A percentile compares a stretch with the other conserved stretches of the same genome.
Conservation (phyloP, 1,140 invertebrate species). For the Caenorhabditis tropicalis region DNA sequence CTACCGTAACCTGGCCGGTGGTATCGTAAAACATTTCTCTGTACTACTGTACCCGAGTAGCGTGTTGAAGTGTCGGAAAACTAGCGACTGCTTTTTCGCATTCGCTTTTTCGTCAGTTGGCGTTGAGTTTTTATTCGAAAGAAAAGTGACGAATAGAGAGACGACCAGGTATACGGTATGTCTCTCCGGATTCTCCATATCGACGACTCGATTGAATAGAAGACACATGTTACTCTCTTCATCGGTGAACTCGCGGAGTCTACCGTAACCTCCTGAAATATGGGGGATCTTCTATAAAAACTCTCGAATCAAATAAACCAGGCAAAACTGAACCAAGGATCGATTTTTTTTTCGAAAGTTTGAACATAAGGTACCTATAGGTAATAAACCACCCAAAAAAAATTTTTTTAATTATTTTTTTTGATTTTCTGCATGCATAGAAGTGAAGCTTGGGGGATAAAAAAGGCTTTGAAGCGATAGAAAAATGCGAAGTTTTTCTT, state of each 20-base stretch:
- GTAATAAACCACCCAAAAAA: not conserved
- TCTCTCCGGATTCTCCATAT: constrained; percentile 90
- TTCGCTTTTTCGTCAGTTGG: constrained; percentile 59
- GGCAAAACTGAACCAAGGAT: not conserved
- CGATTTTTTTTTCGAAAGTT: too few relatives aligned
- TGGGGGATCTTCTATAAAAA: not conserved
- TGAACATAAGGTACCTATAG: not conserved
- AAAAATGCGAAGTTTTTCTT: not conserved
- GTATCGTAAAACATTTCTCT: constrained; percentile 87
- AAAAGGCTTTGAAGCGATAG: not conserved
- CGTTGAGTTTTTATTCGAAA: constrained; percentile 75
- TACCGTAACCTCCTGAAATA: constrained; percentile 59
- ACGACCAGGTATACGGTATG: constrained; percentile 95
- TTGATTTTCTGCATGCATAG: constrained; percentile 36
- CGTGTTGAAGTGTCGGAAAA: constrained; percentile 89
- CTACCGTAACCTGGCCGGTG: constrained; percentile 86
- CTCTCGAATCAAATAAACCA: not conserved
- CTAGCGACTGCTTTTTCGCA: constrained; percentile 75
- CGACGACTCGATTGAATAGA: constrained; percentile 79
- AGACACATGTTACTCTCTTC: constrained; percentile 76
- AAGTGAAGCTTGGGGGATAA: not conserved
- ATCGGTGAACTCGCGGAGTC: constrained; percentile 75
- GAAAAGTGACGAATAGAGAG: constrained; percentile 90
- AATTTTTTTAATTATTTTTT: too few relatives aligned
- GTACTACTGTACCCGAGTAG: constrained; percentile 89